A percentile compares a stretch with the other conserved stretches of the same genome.
Conservation (phyloP, 2,797 vertebrate species). For the Melanotaenia boesemani region DNA sequence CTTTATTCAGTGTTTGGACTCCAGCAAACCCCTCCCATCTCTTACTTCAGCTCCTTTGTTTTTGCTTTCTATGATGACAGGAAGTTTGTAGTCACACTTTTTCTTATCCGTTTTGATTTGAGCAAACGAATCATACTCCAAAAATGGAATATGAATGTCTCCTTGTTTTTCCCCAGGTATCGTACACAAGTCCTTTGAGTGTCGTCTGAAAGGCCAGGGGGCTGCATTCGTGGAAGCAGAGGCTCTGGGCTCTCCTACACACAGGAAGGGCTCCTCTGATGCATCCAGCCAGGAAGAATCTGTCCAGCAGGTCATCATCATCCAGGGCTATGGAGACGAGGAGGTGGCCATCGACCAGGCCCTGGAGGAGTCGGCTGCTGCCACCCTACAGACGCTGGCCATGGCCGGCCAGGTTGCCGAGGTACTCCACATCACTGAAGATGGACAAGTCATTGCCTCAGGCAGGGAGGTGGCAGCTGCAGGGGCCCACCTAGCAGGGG, state of each 20-base stretch:
- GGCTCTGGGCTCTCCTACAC: slow-evolving; percentile 53
- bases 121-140: background rate
- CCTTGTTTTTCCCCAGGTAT: slow-evolving; percentile 85
- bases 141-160: slow-evolving; percentile 19
- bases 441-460: slow-evolving; percentile 91
- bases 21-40: background rate
- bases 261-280: slow-evolving; percentile 45
- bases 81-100: background rate
- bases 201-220: slow-evolving; percentile 95
- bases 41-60: background rate
- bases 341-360: slow-evolving; percentile 89
- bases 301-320: slow-evolving; percentile 96
- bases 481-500: slow-evolving; percentile 78
- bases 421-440: slow-evolving; percentile 95
- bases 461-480: slow-evolving; percentile 78
- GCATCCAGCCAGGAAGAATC: slow-evolving; percentile 77
- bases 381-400: slow-evolving; percentile 94
- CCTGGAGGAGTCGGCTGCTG: slow-evolving; percentile 93
- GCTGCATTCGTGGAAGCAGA: slow-evolving; percentile 93
- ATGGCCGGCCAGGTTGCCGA: slow-evolving; percentile 95
- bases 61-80: background rate
- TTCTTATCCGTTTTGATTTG: background rate
- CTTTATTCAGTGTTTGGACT: background rate
- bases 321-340: slow-evolving; percentile 89
- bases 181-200: slow-evolving; percentile 98